A percentile compares a stretch with the other conserved stretches of the same genome.
These are phyloP conservation scores for Lethenteron reissneri DNA, from an alignment of 2,113 vertebrate genomes.

Conservation along the genomic window DNA sequence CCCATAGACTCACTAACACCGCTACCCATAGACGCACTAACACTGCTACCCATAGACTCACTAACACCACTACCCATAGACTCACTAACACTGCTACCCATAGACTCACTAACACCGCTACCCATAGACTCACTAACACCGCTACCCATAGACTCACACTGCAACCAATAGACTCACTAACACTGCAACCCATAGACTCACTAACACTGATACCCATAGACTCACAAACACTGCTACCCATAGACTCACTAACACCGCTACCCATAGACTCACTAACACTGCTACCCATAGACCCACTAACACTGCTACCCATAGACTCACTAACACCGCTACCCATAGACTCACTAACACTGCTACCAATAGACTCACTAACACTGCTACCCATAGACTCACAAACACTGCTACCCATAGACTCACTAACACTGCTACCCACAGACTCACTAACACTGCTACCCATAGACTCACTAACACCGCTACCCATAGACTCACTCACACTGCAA, in stretches of 20 bases:
- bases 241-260: not conserved
- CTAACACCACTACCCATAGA: not conserved
- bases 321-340: not conserved
- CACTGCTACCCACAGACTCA: not conserved
- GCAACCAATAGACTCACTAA: not conserved
- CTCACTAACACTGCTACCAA: not conserved
- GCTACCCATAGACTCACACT: not conserved
- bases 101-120: not conserved
- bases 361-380: not conserved
- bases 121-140: not conserved
- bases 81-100: not conserved
- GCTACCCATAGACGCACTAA: not conserved
- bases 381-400: not conserved
- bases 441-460: not conserved
- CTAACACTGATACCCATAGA: not conserved
- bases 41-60: not conserved
- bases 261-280: not conserved
- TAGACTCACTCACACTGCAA: not conserved
- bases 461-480: not conserved
- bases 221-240: not conserved
- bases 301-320: not conserved
- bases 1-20: not conserved
- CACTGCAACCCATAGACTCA: not conserved
- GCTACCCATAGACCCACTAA: not conserved
- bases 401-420: not conserved